Conservation (phyloP, 2,113 vertebrate genomes). For the Trogon melanurus region DNA sequence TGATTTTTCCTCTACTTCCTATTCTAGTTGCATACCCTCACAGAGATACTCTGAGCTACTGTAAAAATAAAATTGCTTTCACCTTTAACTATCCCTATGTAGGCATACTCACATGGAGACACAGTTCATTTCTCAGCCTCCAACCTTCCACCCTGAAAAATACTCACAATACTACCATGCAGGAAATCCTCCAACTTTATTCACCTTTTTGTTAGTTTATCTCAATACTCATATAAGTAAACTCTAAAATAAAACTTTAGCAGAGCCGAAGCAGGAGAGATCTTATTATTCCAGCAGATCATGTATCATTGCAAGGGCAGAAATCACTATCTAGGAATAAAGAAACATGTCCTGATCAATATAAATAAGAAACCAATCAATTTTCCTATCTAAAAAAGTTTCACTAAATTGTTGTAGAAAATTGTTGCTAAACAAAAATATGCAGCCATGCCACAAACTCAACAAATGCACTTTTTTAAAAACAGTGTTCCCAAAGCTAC, state of each 20-base stretch:
- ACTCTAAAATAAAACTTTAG: neutral
- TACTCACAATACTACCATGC: neutral
- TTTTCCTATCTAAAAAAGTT: neutral
- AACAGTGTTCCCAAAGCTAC: neutral
- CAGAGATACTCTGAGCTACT: neutral
- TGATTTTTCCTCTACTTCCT: neutral
- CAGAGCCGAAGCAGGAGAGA: neutral
- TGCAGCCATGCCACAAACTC: neutral
- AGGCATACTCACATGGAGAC: neutral
- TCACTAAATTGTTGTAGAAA: neutral
- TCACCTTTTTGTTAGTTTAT: neutral
- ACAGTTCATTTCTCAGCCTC: neutral
- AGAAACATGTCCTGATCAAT: neutral
- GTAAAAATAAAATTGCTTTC: neutral
- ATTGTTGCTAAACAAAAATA: neutral
- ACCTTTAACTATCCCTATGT: neutral
- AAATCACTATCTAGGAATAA: neutral
- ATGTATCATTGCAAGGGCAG: neutral
- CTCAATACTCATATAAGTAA: neutral
- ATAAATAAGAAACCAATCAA: neutral
- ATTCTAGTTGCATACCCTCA: neutral
- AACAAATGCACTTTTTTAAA: neutral
- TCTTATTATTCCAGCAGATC: neutral
- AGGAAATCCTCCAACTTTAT: neutral
- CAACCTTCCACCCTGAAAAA: neutral